These are phyloP conservation scores for Halcyon chelicuti DNA, from an alignment of 2,797 vertebrate genomes.

Conservation along the genomic window DNA sequence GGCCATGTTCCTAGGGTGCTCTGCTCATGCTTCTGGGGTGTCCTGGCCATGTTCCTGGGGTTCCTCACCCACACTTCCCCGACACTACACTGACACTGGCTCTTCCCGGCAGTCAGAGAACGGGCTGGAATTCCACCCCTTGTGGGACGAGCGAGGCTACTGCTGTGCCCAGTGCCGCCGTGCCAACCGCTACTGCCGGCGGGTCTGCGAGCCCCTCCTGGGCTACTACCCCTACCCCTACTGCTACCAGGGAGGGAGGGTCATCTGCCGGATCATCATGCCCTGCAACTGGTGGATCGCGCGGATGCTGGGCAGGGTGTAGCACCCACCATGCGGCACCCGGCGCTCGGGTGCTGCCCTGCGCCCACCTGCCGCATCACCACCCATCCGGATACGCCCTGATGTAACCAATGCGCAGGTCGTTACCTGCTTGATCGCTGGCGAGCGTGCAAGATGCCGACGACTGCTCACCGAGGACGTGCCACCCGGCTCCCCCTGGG, in stretches of 20 bases:
- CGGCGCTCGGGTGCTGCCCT: neutral
- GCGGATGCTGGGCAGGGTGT: slow-evolving; percentile 93
- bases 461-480: fast-evolving
- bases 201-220: slow-evolving; percentile 90
- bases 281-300: slow-evolving; percentile 99
- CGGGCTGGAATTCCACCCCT: slow-evolving; percentile 89
- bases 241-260: slow-evolving; percentile 93
- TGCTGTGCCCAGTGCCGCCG: slow-evolving; percentile 93
- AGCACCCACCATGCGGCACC: neutral
- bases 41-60: neutral
- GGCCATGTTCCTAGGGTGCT: fast-evolving
- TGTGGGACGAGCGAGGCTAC: slow-evolving; percentile 90
- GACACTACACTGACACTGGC: neutral
- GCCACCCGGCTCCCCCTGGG: neutral
- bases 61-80: fast-evolving
- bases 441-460: neutral
- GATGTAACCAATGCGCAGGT: neutral
- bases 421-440: neutral
- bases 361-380: fast-evolving
- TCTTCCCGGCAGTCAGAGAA: slow-evolving; percentile 86
- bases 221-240: slow-evolving; percentile 95
- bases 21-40: fast-evolving
- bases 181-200: slow-evolving; percentile 90
- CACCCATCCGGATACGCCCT: fast-evolving
- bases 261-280: slow-evolving; percentile 95